Base-by-base conservation (phyloP, 2,888 invertebrate species). In the Notodonta dromedarius region DNA sequence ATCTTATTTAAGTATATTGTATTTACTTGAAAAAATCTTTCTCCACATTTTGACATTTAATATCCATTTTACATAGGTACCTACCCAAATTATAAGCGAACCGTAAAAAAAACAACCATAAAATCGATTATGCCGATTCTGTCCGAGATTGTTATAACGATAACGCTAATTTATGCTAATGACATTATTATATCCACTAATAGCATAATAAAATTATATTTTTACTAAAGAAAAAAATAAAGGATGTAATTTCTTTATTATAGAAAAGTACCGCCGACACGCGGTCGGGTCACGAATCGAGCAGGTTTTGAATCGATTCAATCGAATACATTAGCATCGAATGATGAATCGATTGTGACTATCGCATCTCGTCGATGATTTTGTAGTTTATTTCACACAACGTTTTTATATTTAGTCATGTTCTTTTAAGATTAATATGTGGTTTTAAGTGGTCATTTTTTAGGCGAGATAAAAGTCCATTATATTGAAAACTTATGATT, bases 271-370 rank as follows among this genome's bases (percentile, higher is more conserved):
- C 75, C 77, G 81, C 56, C 24, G 24, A 16, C 44, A 16, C 56
- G 42, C 75, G 75, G 71, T 69, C 69, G 67, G 69, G 67, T 76
- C 70, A 72, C 76, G 76, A 70, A 71, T 74, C 66, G 62, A 79
- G 86, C 85, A 68, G 78, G 86, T 84, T 85, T 67, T 76, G 67
- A 70, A 74, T 81, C 77, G 73, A 76, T 78, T 73, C 67, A 77
- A 73, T 77, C 78, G 79, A 77, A 80, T 77, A 79, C 78, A 83
- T 84, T 83, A 83, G 73, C 76, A 80, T 83, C 78, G 78, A 83
- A 83, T 86, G 86, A 88, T 88, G 76, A 83, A 88, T 87, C 79
- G 82, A 74, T 75, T 78, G 76, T 71, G 70, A 68, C 69, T 71
- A 79, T 71, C 65, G 63, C 70, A 73, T 70, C 69, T 62, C 66